Base-by-base conservation (phyloP, 2,113 vertebrate species). In the Neolamprologus falcicula region DNA sequence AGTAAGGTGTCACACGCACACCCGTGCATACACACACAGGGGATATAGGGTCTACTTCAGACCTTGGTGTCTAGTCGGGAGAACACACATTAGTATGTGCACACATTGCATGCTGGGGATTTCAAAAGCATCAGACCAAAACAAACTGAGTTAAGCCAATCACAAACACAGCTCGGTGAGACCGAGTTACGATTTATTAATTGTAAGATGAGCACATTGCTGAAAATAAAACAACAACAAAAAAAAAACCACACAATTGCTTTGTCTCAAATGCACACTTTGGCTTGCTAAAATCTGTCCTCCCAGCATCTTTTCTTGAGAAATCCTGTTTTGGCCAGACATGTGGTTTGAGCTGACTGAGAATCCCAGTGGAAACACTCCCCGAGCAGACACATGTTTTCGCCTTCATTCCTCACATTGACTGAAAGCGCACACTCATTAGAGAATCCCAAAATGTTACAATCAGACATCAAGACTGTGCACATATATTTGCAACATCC, bases 91-190 rank as follows among this genome's bases (percentile, higher is more conserved):
- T 90, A 91, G 88, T 71, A 94, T 93, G 93, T 78, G 33, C 73
- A n/a, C 80, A 66, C 88, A 89, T 78, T 59, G 66, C 59, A 83
- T 5, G 80, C 85, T 40, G 85, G 80, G 88, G 91, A 83, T 87
- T 88, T 88, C 63, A 83, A 93, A 89, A 94, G 89, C 92, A 93
- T 59, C 19, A 13, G 50, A 93, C 90, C 93, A 93, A 94, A 93
- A 94, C 91, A 95, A 87, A 92, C 86, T 4, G 37, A 73, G 55
- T 80, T n/a, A 9, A 63, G 31, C 83, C 82, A 47, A 83, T 80
- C 24, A 50, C 9, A 55, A 9, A 81, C 83, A 71, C 47, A 21
- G 21, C 79, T 88, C 42, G 14, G 54, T 40, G 28, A 19, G 63
- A 83, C 2, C 0, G n/a, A 45, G 71, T 54, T 35, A 78, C 16